A percentile compares a stretch with the other conserved stretches of the same genome.
These are phyloP conservation scores for Tholera decimalis DNA, from an alignment of 2,888 invertebrate genomes.

Conservation along the genomic window DNA sequence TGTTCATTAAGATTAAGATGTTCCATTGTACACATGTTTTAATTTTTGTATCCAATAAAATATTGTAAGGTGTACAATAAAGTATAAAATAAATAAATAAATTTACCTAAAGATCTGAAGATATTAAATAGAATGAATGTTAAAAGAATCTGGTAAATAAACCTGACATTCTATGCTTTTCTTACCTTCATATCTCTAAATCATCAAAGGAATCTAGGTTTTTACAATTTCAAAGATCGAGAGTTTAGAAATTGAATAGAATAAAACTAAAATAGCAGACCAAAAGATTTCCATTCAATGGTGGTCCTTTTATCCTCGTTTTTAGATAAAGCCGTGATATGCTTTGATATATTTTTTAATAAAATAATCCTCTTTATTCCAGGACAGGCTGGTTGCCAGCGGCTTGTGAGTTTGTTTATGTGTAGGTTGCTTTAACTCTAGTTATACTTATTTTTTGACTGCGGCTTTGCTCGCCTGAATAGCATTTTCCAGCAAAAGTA, in stretches of 20 bases:
- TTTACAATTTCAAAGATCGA: conserved; percentile 12
- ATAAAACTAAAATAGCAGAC: conserved; percentile 29
- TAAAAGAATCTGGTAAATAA: neutral
- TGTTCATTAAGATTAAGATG: too few species aligned
- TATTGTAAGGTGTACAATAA: too few species aligned
- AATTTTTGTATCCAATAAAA: too few species aligned
- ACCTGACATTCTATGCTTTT: neutral
- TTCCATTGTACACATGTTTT: too few species aligned
- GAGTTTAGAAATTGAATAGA: conserved; percentile 24
- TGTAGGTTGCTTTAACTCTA: neutral
- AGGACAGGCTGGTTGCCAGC: too few species aligned
- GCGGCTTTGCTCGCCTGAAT: too few species aligned
- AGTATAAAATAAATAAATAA: too few species aligned
- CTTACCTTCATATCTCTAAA: conserved; percentile 7
- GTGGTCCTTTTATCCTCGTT: conserved; percentile 8
- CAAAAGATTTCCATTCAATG: conserved; percentile 31
- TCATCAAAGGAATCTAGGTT: conserved; percentile 32
- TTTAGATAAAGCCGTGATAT: conserved; percentile 11
- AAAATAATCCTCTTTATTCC: conserved; percentile 22
- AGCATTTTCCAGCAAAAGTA: too few species aligned
- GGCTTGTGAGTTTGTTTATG: neutral
- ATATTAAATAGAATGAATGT: neutral
- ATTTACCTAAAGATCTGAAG: neutral
- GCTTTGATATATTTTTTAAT: conserved; percentile 31
- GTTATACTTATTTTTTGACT: neutral